Percentiles rank a stretch among this genome's conserved stretches.
phyloP scores from a whole-genome alignment of 1,140 invertebrate genomes.

The Drosophila leontia region DNA sequence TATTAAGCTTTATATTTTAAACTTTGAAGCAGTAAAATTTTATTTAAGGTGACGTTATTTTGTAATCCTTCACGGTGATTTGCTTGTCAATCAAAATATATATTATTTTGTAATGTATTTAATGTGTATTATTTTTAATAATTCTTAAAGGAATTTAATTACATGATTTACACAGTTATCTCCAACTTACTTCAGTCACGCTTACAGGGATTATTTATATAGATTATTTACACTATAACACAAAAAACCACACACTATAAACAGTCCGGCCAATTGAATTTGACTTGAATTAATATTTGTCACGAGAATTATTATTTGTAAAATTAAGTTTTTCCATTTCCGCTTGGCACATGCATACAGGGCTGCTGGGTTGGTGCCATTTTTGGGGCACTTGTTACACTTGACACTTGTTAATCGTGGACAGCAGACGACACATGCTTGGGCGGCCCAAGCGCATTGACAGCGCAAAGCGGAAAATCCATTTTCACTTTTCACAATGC shows the following conservation, averaged over 20 bases:
- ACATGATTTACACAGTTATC: not conserved
- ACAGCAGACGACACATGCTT: conserved; percentile 54
- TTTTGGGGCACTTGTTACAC: conserved; percentile 58
- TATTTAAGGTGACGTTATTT: too few relatives aligned
- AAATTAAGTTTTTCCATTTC: conserved; percentile 45
- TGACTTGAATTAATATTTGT: conserved; percentile 6
- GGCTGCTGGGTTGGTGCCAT: not conserved
- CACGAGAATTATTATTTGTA: conserved; percentile 32
- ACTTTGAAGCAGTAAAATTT: not conserved
- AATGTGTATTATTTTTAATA: not conserved
- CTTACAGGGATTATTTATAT: conserved; percentile 6
- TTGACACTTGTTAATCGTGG: conserved; percentile 63
- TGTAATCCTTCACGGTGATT: not conserved
- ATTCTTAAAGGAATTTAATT: not conserved
- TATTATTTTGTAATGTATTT: not conserved
- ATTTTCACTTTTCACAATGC: conserved; percentile 53
- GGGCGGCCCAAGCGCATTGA: conserved; percentile 59
- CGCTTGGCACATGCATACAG: conserved; percentile 19
- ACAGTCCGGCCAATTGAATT: conserved; percentile 21
- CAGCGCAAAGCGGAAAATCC: conserved; percentile 32
- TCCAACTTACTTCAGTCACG: conserved; percentile 9
- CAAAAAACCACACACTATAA: conserved; percentile 18
- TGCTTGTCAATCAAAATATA: not conserved
- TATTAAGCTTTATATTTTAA: not conserved
- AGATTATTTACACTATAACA: conserved; percentile 43